Base-by-base conservation (phyloP, 2,888 invertebrate species). In the Rambutsinella grinnellia region DNA sequence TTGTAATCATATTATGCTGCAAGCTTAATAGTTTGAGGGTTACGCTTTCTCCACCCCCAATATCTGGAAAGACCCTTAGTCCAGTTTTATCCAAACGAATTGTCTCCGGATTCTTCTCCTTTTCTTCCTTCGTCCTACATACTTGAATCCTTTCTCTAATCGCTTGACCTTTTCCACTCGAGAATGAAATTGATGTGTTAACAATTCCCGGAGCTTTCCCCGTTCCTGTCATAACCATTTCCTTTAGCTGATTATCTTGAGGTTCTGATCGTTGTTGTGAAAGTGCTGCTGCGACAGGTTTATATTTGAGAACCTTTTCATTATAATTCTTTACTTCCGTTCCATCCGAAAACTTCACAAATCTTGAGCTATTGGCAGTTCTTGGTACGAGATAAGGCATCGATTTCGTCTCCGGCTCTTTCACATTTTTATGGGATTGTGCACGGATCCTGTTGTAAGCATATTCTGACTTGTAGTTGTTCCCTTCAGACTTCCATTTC, bases 1-100 rank as follows among this genome's bases (percentile, higher is more conserved):
- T 91, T 79, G 90, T 92, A 78, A 97, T 92, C 85, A 94, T 90
- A 88, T 97, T 97, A 87, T 97, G 96, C 86, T 97, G 97, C 77
- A 97, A 89, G 56, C 97, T 97, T 81, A 97, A 88, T 78, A 97
- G 89, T 49, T 79, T 79, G 21, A 82, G 60, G 23, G 63, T 72
- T 3, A 63, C 62, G 23, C 76, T 74, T 60, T 77, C 75, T 1
- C 75, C 70, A 2, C 78, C 79, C 13, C 79, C 81, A 56, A 83
- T 79, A 17, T 80, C 58, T 13, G 84, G 84, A 53, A 83, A 82
- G 15, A 72, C 56, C 21, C 81, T 78, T 6, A 83, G 70, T 2
- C 76, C 81, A 71, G 86, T 91, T 91, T 91, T 90, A 87, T 97
- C 96, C 69, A 96, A 90, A 85, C 94, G 94, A 85, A 97, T 94